Conservation (phyloP, 2,888 invertebrate species). For the Atethmia centrago region DNA sequence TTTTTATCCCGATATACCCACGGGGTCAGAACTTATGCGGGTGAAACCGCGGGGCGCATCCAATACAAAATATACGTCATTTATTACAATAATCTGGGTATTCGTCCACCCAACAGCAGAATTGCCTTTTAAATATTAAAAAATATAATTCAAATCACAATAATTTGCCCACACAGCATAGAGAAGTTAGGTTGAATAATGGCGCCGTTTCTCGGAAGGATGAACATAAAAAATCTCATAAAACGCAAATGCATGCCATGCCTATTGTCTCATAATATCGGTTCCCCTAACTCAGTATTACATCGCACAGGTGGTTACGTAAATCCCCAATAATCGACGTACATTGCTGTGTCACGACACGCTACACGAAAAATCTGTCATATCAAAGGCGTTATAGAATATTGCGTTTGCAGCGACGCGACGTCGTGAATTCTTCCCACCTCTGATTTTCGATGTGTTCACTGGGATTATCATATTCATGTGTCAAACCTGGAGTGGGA, state of each 20-base stretch:
- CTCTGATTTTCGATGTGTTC: constrained; percentile 69
- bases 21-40: too few relatives aligned
- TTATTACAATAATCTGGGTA: not conserved
- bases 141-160: not conserved
- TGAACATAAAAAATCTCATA: constrained; percentile 71
- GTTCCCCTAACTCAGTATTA: constrained; percentile 34
- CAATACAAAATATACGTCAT: not conserved
- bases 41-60: too few relatives aligned
- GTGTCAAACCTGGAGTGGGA: constrained; percentile 64
- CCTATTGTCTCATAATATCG: constrained; percentile 66
- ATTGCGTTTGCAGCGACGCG: constrained; percentile 65
- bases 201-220: constrained; percentile 66
- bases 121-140: not conserved
- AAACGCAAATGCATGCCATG: constrained; percentile 58
- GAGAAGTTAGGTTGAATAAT: constrained; percentile 34
- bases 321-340: constrained; percentile 69
- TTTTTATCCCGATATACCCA: too few relatives aligned
- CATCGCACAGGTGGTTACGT: constrained; percentile 65
- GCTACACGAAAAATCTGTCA: constrained; percentile 68
- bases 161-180: constrained; percentile 7
- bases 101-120: not conserved
- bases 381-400: constrained; percentile 68
- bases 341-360: constrained; percentile 68
- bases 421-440: constrained; percentile 67
- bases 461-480: constrained; percentile 75